Conservation (phyloP, 2,797 vertebrate species). For the Neoniphon sammara region DNA sequence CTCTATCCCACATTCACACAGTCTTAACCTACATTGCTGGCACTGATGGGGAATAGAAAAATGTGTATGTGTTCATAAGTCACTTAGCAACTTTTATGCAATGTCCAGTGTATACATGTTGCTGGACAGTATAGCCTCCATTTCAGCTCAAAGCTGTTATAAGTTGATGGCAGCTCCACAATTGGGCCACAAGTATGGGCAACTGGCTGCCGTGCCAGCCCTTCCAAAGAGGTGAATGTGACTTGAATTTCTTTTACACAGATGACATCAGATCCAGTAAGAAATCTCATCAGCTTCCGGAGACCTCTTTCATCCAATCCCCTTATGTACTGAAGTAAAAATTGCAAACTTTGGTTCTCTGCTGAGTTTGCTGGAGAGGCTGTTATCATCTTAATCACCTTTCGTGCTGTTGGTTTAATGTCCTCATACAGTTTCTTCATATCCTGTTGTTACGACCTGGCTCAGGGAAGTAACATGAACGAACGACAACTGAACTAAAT, state of each 20-base stretch:
- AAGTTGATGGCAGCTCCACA: constrained; percentile 51
- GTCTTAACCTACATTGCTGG: too few species aligned
- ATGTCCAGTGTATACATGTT: constrained; percentile 6
- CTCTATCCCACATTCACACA: too few species aligned
- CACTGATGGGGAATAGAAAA: constrained; percentile 2
- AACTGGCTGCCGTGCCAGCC: constrained; percentile 27
- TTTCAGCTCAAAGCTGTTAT: constrained; percentile 43
- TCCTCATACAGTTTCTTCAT: constrained; percentile 45
- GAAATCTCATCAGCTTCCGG: constrained; percentile 37
- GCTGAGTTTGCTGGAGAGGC: constrained; percentile 32
- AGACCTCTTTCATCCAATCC: constrained; percentile 45
- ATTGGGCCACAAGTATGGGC: constrained; percentile 44
- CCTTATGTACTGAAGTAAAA: constrained; percentile 50
- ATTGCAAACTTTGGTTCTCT: constrained; percentile 36
- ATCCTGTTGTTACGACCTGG: too few species aligned
- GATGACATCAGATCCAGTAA: constrained; percentile 42
- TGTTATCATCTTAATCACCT: constrained; percentile 40
- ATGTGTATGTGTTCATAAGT: constrained; percentile 4
- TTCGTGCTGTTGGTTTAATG: constrained; percentile 42
- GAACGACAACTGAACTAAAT: too few species aligned
- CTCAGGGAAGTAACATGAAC: too few species aligned
- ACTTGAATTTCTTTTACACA: constrained; percentile 50
- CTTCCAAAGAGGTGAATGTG: constrained; percentile 43
- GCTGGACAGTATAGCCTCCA: constrained; percentile 38
- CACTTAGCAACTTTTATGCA: neutral